These are phyloP conservation scores for Silurus aristotelis DNA, from an alignment of 2,797 vertebrate species.

Conservation along the genomic window DNA sequence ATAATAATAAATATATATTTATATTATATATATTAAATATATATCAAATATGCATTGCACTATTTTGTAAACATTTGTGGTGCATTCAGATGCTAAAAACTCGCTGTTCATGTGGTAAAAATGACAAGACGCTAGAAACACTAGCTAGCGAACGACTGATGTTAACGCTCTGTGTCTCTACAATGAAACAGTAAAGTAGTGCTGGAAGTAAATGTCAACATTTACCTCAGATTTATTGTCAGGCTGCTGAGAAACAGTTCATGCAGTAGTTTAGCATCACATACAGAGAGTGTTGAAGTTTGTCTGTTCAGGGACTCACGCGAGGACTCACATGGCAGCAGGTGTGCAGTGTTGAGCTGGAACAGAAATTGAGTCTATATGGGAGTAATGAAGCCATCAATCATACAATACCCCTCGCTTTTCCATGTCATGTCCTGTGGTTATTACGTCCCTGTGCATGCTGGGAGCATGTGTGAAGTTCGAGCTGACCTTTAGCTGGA, in stretches of 20 bases:
- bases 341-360: conserved; percentile 5
- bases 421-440: conserved; percentile 38
- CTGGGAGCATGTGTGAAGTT: conserved; percentile 35
- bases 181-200: background rate
- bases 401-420: conserved; percentile 38
- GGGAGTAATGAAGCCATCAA: conserved; percentile 60
- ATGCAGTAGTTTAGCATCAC: too few species aligned
- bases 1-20: too few species aligned
- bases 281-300: background rate
- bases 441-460: conserved; percentile 41
- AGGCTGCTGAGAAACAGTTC: background rate
- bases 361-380: conserved; percentile 40
- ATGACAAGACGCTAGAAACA: background rate
- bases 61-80: background rate
- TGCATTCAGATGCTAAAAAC: background rate
- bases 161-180: background rate
- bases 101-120: background rate
- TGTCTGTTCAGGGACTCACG: background rate
- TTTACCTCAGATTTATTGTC: background rate
- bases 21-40: background rate
- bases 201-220: background rate
- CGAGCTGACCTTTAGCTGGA: conserved; percentile 43
- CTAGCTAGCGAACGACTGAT: background rate
- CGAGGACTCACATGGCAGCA: background rate
- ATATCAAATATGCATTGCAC: background rate